Percentiles rank a stretch among this genome's conserved stretches.
These are phyloP conservation scores for Platycercus adscitus DNA, from an alignment of 2,113 vertebrate genomes.

Conservation along the genomic window DNA sequence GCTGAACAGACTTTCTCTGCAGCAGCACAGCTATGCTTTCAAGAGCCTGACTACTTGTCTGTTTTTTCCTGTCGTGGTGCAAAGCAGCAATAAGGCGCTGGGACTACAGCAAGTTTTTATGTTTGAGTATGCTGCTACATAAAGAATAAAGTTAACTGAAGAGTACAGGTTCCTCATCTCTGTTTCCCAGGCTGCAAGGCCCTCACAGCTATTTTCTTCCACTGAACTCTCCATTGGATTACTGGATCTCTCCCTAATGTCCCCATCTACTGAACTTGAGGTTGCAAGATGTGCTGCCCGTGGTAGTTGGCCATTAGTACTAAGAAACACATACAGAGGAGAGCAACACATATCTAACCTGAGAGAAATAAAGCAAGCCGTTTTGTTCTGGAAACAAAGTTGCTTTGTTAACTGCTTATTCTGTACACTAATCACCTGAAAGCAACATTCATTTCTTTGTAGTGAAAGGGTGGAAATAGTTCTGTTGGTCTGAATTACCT, in stretches of 20 bases:
- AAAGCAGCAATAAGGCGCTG: background rate
- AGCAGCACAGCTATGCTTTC: background rate
- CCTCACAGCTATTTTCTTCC: background rate
- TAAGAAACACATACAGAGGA: background rate
- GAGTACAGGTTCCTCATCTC: background rate
- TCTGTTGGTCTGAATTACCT: background rate
- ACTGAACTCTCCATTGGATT: background rate
- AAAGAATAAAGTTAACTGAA: background rate
- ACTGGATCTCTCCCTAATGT: background rate
- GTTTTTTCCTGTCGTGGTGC: background rate
- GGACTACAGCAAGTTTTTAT: background rate
- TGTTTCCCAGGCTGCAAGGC: background rate
- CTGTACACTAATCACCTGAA: background rate
- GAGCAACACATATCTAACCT: background rate
- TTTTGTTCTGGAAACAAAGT: background rate
- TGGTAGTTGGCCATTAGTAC: background rate
- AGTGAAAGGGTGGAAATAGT: background rate
- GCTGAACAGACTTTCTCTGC: background rate
- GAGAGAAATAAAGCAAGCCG: background rate
- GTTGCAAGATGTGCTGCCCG: background rate
- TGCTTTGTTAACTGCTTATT: background rate
- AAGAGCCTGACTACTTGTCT: background rate
- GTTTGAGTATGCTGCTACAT: rapidly evolving
- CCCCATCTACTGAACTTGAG: background rate
- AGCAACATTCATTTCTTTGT: background rate